These are phyloP conservation scores for Thalassarche chlororhynchos DNA, from an alignment of 2,113 vertebrate genomes.

Conservation along the genomic window DNA sequence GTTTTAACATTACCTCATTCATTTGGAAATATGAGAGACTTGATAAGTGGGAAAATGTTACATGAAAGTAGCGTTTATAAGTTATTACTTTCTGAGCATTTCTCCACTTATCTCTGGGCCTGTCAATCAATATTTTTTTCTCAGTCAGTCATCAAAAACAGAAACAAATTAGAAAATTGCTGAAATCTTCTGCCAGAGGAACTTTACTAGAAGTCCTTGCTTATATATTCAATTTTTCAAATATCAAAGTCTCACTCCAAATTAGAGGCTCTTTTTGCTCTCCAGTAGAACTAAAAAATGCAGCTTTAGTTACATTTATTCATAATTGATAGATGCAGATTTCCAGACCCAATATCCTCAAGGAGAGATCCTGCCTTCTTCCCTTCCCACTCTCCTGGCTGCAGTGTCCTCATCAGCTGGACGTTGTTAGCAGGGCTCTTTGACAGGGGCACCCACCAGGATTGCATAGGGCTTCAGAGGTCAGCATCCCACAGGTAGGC, in stretches of 20 bases:
- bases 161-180: background rate
- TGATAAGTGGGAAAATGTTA: background rate
- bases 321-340: background rate
- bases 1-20: background rate
- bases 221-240: background rate
- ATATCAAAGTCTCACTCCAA: background rate
- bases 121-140: constrained; percentile 14
- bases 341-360: background rate
- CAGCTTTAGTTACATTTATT: background rate
- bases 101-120: background rate
- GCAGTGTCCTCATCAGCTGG: background rate
- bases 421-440: background rate
- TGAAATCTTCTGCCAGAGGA: background rate
- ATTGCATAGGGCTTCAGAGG: fast-evolving
- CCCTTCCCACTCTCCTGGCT: background rate
- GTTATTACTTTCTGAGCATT: background rate
- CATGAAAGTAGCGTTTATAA: background rate
- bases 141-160: background rate
- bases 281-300: background rate
- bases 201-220: background rate
- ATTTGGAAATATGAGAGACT: background rate
- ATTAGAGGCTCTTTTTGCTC: background rate
- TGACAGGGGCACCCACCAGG: background rate
- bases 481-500: background rate
- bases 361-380: background rate